Evolutionary conservation across 2,113 vertebrate species (phyloP).

Genomic region (Caretta caretta): DNA sequence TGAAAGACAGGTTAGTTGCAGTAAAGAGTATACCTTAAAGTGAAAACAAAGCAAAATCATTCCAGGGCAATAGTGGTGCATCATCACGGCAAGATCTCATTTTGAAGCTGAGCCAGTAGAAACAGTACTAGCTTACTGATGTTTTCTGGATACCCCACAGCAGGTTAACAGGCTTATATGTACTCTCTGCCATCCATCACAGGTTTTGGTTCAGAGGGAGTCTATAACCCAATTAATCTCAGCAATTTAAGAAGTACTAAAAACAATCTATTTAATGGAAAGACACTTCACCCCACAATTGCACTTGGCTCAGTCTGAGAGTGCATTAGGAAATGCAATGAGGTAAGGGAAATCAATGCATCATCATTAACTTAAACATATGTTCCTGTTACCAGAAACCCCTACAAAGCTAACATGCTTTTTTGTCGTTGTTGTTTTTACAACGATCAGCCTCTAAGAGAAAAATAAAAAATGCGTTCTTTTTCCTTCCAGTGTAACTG

Average conservation of each 20-base stretch:
- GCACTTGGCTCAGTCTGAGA: not conserved
- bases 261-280: conserved; percentile 14
- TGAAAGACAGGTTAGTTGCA: not conserved
- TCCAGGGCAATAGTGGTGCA: not conserved
- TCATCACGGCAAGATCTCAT: not conserved
- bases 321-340: not conserved
- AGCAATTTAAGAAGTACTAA: not conserved
- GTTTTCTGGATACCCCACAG: conserved; percentile 26
- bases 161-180: conserved; percentile 20
- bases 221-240: not conserved
- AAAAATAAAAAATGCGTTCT: not conserved
- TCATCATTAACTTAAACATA: conserved; percentile 32
- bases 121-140: not conserved
- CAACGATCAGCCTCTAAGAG: not conserved
- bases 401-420: not conserved
- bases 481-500: not conserved
- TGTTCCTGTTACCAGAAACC: conserved; percentile 1
- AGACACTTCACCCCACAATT: not conserved
- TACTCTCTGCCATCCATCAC: not conserved
- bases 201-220: not conserved
- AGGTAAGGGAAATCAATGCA: conserved; percentile 3
- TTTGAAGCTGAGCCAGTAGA: not conserved
- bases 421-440: not conserved
- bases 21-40: not conserved
- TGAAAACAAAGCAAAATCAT: conserved; percentile 15